Percentiles rank a stretch among this genome's conserved stretches.
Conservation (phyloP, 1,140 invertebrate species). For the Drosophila bocqueti region DNA sequence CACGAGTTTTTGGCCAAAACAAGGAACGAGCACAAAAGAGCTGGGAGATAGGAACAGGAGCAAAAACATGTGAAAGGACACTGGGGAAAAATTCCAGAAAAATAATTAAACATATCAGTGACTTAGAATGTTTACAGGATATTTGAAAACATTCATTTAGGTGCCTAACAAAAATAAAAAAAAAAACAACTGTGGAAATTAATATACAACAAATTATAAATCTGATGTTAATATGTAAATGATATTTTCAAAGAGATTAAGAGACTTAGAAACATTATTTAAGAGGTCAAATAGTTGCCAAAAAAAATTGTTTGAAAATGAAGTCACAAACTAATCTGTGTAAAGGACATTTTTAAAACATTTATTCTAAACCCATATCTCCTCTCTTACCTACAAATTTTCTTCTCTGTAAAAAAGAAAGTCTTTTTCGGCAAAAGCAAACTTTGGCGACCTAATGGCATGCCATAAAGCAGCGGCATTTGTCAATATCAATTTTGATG, state of each 20-base stretch:
- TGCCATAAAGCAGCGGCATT: slow-evolving; percentile 72
- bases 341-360: too few species aligned
- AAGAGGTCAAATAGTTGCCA: background rate
- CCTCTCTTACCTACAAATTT: background rate
- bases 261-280: background rate
- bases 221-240: too few species aligned
- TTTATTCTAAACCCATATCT: background rate
- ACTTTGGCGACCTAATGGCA: slow-evolving; percentile 71
- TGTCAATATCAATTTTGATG: slow-evolving; percentile 78
- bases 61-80: background rate
- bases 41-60: background rate
- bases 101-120: background rate
- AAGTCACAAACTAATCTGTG: too few species aligned
- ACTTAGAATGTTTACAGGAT: background rate
- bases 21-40: slow-evolving; percentile 11
- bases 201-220: background rate
- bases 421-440: slow-evolving; percentile 42
- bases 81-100: slow-evolving; percentile 3
- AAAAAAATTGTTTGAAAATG: too few species aligned
- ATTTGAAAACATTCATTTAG: background rate
- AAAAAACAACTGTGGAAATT: too few species aligned
- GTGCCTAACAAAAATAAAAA: background rate
- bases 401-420: slow-evolving; percentile 7
- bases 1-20: slow-evolving; percentile 45
- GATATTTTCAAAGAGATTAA: too few species aligned